These are phyloP conservation scores for Polymixis lichenea DNA, from an alignment of 2,888 invertebrate species.

Conservation along the genomic window DNA sequence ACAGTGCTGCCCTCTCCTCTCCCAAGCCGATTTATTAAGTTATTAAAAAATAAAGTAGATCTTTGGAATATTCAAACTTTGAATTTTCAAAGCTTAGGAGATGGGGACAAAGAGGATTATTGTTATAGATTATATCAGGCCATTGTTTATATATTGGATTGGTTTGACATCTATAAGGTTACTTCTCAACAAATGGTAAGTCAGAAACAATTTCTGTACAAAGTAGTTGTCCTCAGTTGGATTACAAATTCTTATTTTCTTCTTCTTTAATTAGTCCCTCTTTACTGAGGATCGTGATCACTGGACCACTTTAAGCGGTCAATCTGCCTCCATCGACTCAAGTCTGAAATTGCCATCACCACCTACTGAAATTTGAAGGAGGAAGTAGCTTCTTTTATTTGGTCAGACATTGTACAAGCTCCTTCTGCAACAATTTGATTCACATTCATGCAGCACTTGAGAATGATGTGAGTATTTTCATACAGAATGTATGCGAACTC, in stretches of 20 bases:
- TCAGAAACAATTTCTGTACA: background rate
- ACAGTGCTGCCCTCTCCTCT: too few species aligned
- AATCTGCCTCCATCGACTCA: too few species aligned
- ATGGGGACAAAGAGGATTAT: background rate
- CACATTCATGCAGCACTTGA: background rate
- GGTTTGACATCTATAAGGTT: slow-evolving; percentile 23
- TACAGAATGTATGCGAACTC: background rate
- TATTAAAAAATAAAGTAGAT: slow-evolving; percentile 35
- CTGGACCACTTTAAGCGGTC: too few species aligned
- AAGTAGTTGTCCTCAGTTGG: background rate
- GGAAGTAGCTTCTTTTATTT: too few species aligned
- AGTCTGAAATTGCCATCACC: too few species aligned
- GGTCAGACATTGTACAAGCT: background rate
- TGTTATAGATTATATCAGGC: slow-evolving; percentile 17
- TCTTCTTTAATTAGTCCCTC: too few species aligned
- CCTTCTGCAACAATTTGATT: background rate
- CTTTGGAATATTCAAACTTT: slow-evolving; percentile 39
- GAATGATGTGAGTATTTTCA: background rate
- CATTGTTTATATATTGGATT: slow-evolving; percentile 28
- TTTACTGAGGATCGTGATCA: too few species aligned
- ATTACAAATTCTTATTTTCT: background rate
- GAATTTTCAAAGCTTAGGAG: background rate
- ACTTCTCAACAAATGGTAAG: slow-evolving; percentile 13
- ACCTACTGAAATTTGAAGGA: too few species aligned
- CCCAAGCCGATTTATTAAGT: too few species aligned